Percentiles rank a stretch among this genome's conserved stretches.
Evolutionary conservation across 92 coral and sea anemone genomes (phyloP).

Genomic region (Plumapathes pennacea): DNA sequence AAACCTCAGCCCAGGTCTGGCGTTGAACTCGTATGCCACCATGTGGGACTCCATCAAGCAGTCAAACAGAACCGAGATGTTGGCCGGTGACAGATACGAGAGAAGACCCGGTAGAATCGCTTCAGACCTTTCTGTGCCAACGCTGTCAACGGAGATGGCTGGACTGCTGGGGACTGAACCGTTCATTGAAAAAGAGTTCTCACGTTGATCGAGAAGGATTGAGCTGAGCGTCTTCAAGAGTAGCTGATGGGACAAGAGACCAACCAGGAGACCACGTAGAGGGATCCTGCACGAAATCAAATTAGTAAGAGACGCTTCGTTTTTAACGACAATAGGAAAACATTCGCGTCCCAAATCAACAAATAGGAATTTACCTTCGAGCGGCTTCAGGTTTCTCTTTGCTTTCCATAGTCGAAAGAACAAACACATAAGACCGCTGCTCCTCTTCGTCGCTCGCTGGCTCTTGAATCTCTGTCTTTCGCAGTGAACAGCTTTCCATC

Average conservation of each 20-base stretch:
- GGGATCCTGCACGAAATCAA: conserved; percentile 62
- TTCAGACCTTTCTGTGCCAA: conserved; percentile 58
- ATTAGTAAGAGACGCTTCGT: not conserved
- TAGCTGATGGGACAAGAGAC: conserved; percentile 94
- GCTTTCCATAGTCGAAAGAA: conserved; percentile 85
- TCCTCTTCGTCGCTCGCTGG: conserved; percentile 79
- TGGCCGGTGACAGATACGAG: conserved; percentile 87
- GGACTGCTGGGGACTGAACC: conserved; percentile 39
- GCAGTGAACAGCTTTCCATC: conserved; percentile 55
- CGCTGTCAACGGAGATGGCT: conserved; percentile 34
- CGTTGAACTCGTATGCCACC: conserved; percentile 96
- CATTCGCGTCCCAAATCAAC: not conserved
- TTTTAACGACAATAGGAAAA: not conserved
- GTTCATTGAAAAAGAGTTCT: conserved; percentile 54
- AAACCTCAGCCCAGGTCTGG: conserved; percentile 89
- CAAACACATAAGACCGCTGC: conserved; percentile 89
- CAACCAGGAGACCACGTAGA: conserved; percentile 83
- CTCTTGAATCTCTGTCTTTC: conserved; percentile 58
- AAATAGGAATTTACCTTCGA: conserved; percentile 50
- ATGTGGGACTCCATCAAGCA: conserved; percentile 99
- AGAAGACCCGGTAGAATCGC: conserved; percentile 83
- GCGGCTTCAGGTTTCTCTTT: conserved; percentile 90
- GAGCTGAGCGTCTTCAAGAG: conserved; percentile 91
- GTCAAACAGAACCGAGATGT: conserved; percentile 89
- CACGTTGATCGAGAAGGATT: conserved; percentile 71